Evolutionary conservation across 2,888 invertebrate species (phyloP).

Genomic region (Siphonodentalium dalli): DNA sequence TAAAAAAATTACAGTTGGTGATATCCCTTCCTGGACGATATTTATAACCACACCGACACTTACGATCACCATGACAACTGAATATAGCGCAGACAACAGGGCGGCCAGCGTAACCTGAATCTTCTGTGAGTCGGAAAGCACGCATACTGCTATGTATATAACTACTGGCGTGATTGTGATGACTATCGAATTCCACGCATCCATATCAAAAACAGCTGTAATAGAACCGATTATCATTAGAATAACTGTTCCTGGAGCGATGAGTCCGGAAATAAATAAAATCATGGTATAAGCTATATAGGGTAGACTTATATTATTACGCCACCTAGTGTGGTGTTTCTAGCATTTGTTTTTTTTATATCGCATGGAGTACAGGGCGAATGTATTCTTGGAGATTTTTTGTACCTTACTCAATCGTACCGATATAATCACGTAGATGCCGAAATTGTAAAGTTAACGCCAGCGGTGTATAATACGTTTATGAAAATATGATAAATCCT

Average conservation of each 20-base stretch:
- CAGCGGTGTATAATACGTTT: too few species aligned
- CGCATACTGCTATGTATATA: conserved; percentile 89
- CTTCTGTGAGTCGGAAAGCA: conserved; percentile 88
- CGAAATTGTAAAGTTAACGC: too few species aligned
- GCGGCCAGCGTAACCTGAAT: conserved; percentile 75
- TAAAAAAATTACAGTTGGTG: conserved; percentile 44
- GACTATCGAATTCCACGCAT: conserved; percentile 94
- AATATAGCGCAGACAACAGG: conserved; percentile 79
- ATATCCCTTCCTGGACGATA: conserved; percentile 87
- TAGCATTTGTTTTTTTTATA: too few species aligned
- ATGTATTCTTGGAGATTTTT: too few species aligned
- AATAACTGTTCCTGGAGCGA: conserved; percentile 46
- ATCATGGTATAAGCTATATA: too few species aligned
- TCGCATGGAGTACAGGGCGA: too few species aligned
- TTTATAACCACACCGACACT: conserved; percentile 97
- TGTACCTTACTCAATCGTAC: too few species aligned
- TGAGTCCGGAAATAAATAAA: too few species aligned
- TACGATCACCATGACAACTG: conserved; percentile 98
- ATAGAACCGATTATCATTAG: conserved; percentile 92
- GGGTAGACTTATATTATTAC: too few species aligned
- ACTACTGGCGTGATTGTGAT: conserved; percentile 91
- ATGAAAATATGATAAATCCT: too few species aligned
- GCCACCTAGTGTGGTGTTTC: too few species aligned
- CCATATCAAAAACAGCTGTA: conserved; percentile 94
- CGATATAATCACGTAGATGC: too few species aligned